Conservation (phyloP, 2,113 vertebrate genomes). For the Asarcornis scutulata region DNA sequence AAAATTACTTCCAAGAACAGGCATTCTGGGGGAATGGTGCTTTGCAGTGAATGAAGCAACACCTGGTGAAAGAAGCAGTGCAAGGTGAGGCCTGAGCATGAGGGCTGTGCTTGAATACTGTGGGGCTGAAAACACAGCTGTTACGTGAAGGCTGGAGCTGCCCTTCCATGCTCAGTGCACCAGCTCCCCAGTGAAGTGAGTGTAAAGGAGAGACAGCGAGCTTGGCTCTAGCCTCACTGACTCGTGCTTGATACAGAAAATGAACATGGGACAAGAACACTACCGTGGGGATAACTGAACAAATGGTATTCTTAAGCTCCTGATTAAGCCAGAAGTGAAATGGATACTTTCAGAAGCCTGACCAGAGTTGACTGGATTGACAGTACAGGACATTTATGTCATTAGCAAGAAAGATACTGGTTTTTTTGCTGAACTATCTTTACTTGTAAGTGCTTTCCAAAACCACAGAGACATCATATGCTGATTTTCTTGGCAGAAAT, state of each 20-base stretch:
- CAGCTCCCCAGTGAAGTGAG: too few relatives aligned
- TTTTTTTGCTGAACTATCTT: not conserved
- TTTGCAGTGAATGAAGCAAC: not conserved
- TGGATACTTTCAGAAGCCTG: not conserved
- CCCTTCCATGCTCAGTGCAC: not conserved
- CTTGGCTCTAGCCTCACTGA: not conserved
- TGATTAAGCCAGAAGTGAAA: not conserved
- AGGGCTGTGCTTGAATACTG: not conserved
- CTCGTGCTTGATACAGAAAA: not conserved
- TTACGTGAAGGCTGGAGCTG: fast-evolving
- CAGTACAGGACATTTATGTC: not conserved
- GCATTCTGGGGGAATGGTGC: not conserved
- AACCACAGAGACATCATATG: not conserved
- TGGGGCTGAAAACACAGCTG: not conserved
- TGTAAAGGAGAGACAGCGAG: not conserved
- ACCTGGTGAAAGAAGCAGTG: not conserved
- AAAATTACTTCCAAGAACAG: not conserved
- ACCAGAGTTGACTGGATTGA: not conserved
- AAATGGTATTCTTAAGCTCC: not conserved
- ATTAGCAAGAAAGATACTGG: not conserved
- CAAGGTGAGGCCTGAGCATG: not conserved
- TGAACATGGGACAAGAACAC: not conserved
- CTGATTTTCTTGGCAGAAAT: not conserved
- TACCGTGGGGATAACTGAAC: not conserved
- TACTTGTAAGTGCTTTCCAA: not conserved